phyloP scores from a whole-genome alignment of 1,140 invertebrate species.

The Saccostrea glomerata region DNA sequence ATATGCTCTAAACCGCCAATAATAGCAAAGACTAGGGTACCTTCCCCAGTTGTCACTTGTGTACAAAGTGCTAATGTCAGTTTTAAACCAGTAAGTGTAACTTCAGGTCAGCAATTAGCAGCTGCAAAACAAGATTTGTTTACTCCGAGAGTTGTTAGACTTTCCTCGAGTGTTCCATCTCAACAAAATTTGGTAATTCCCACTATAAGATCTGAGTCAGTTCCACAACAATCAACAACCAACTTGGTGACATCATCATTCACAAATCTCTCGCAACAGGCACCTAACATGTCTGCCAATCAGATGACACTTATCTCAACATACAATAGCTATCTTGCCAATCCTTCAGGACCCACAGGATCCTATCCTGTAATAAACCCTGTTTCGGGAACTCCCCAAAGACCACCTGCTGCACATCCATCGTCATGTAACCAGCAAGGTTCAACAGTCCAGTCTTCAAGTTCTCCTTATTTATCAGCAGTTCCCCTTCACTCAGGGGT shows the following conservation, averaged over 20 bases:
- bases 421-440: neutral
- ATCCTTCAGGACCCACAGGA: neutral
- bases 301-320: neutral
- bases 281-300: neutral
- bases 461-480: neutral
- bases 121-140: neutral
- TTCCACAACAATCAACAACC: neutral
- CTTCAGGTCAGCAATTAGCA: neutral
- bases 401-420: neutral
- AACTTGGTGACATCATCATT: neutral
- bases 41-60: neutral
- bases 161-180: neutral
- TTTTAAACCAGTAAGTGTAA: neutral
- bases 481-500: neutral
- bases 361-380: neutral
- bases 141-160: neutral
- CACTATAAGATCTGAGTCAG: neutral
- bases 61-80: neutral
- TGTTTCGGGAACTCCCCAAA: neutral
- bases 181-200: neutral
- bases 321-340: neutral
- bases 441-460: neutral
- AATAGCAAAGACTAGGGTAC: neutral
- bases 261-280: neutral
- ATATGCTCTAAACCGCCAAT: slow-evolving; percentile 1